A percentile compares a stretch with the other conserved stretches of the same genome.
phyloP scores from a whole-genome alignment of 35 echinoderm and acorn worm species.

The Stichopus chloronotus region DNA sequence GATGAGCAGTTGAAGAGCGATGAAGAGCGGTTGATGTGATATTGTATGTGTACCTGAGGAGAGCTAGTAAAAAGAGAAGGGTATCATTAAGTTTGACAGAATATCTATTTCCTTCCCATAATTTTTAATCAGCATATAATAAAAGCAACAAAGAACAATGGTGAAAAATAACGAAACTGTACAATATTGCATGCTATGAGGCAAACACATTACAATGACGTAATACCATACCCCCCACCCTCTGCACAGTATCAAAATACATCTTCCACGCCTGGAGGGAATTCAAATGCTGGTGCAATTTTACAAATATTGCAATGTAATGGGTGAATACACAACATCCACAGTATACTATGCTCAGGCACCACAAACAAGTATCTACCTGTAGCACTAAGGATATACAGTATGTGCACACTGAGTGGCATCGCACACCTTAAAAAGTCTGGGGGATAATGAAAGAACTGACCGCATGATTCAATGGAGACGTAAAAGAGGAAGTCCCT shows the following conservation, averaged over 20 bases:
- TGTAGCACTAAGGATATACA: not conserved
- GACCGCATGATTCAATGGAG: not conserved
- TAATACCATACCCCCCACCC: not conserved
- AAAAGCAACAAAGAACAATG: not conserved
- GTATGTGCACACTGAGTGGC: not conserved
- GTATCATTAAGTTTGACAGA: slow-evolving; percentile 4
- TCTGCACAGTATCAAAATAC: not conserved
- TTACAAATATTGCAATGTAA: not conserved
- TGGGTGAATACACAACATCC: not conserved
- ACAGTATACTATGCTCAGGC: not conserved
- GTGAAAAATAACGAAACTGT: slow-evolving; percentile 1
- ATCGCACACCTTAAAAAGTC: not conserved
- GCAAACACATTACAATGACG: not conserved
- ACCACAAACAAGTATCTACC: not conserved
- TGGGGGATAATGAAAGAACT: not conserved
- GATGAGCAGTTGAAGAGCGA: not conserved
- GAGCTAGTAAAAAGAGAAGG: not conserved
- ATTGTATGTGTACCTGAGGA: not conserved
- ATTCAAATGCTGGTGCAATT: not conserved
- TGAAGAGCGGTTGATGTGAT: no score
- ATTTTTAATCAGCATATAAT: not conserved
- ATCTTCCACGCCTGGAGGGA: not conserved
- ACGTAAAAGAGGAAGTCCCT: not conserved
- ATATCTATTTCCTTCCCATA: not conserved
- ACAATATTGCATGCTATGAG: not conserved